Conservation (phyloP, 2,888 invertebrate genomes). For the Drosophila pseudotalamancana region DNA sequence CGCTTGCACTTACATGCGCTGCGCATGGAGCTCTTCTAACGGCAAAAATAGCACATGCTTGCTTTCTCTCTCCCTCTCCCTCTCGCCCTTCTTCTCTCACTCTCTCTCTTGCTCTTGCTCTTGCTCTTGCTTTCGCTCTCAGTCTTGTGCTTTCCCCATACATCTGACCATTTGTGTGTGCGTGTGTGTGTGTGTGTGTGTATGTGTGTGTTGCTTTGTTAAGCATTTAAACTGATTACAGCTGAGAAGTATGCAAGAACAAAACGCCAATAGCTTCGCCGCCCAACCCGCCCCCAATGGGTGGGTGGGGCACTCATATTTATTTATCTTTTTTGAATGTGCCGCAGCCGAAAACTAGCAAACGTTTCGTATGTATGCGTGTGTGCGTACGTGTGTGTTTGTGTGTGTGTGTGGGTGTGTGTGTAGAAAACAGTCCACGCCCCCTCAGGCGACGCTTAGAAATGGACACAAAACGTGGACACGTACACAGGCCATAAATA, state of each 20-base stretch:
- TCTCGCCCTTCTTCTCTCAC: not conserved
- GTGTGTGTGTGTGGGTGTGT: conserved; percentile 15
- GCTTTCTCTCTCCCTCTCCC: not conserved
- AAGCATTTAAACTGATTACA: conserved; percentile 77
- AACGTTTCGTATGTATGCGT: conserved; percentile 11
- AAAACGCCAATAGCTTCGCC: conserved; percentile 41
- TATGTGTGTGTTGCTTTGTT: conserved; percentile 63
- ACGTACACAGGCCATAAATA: conserved; percentile 26
- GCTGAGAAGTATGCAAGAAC: conserved; percentile 72
- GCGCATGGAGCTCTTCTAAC: not conserved
- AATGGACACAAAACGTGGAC: conserved; percentile 52
- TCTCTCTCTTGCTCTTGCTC: not conserved
- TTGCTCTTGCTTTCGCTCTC: not conserved
- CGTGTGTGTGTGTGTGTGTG: conserved; percentile 10
- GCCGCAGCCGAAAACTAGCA: conserved; percentile 39
- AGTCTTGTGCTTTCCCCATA: conserved; percentile 3
- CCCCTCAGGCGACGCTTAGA: conserved; percentile 54
- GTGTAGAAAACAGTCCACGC: conserved; percentile 52
- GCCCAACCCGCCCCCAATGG: conserved; percentile 12
- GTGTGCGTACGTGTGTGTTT: too few species aligned
- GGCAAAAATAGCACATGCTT: not conserved
- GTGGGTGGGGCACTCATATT: conserved; percentile 60
- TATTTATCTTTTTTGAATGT: conserved; percentile 70
- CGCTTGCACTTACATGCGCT: not conserved
- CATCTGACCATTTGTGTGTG: not conserved